Conservation (phyloP, 2,888 invertebrate genomes). For the Xanthia icteritia region DNA sequence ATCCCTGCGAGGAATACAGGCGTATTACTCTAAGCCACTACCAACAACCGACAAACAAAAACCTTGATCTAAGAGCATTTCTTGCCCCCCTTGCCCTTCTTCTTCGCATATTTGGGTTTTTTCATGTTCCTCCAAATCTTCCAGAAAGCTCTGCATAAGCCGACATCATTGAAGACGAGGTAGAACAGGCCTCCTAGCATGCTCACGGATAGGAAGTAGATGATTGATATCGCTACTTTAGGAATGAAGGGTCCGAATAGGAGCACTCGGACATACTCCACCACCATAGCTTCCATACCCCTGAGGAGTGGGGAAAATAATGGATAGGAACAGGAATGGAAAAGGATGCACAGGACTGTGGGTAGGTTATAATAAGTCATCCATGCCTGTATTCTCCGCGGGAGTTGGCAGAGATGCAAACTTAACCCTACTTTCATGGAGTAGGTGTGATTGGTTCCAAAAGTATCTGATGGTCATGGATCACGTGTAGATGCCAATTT, state of each 20-base stretch:
- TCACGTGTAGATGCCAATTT: no score
- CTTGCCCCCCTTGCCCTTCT: background rate
- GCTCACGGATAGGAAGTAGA: constrained; percentile 92
- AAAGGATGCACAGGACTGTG: background rate
- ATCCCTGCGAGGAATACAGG: constrained; percentile 23
- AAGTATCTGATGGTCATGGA: background rate
- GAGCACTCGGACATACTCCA: constrained; percentile 94
- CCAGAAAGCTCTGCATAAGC: constrained; percentile 92
- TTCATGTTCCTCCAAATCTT: constrained; percentile 92
- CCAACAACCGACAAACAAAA: constrained; percentile 30
- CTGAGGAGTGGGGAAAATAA: constrained; percentile 82
- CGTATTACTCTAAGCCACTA: constrained; percentile 21
- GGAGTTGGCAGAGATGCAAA: constrained; percentile 32
- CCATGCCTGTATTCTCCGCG: constrained; percentile 19
- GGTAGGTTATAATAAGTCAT: background rate
- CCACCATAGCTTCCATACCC: constrained; percentile 95
- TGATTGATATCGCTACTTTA: constrained; percentile 91
- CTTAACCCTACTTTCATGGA: background rate
- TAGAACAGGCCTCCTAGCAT: constrained; percentile 94
- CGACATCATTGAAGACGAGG: constrained; percentile 94
- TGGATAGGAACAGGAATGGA: constrained; percentile 37
- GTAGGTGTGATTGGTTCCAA: background rate
- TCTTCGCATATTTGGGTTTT: constrained; percentile 63
- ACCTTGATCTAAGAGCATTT: constrained; percentile 45
- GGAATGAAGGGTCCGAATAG: constrained; percentile 93